phyloP scores from a whole-genome alignment of 2,888 invertebrate genomes.

The Sminthurides aquaticus region DNA sequence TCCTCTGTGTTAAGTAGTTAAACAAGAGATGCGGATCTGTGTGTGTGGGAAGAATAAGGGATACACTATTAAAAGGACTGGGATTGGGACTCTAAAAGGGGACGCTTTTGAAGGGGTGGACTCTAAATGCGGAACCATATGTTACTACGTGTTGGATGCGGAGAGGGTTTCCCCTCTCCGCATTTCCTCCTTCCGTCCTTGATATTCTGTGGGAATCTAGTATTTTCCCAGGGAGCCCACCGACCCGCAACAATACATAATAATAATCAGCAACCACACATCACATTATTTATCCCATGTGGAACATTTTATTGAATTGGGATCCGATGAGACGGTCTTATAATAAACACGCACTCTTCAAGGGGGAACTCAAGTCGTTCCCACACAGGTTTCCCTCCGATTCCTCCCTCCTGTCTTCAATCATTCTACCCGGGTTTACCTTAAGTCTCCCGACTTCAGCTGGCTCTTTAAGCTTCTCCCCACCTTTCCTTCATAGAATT shows the following conservation, averaged over 20 bases:
- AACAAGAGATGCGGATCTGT: too few relatives aligned
- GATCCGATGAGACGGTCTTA: not conserved
- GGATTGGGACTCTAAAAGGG: too few relatives aligned
- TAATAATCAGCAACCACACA: conserved; percentile 14
- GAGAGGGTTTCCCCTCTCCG: not conserved
- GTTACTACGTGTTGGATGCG: too few relatives aligned
- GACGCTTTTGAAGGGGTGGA: too few relatives aligned
- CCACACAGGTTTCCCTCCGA: not conserved
- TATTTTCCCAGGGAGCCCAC: conserved; percentile 20
- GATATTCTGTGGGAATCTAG: not conserved
- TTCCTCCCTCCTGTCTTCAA: too few relatives aligned
- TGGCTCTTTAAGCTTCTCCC: not conserved
- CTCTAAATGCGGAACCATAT: too few relatives aligned
- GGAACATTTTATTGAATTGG: conserved; percentile 6
- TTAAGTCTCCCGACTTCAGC: too few relatives aligned
- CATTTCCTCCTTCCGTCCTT: not conserved
- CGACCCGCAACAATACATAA: conserved; percentile 15
- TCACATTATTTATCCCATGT: conserved; percentile 10
- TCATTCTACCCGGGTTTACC: too few relatives aligned
- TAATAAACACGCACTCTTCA: not conserved
- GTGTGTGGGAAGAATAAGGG: too few relatives aligned
- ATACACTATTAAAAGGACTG: too few relatives aligned
- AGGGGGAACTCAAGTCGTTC: not conserved
- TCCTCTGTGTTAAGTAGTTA: too few relatives aligned
- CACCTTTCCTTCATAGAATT: not conserved